These are phyloP conservation scores for Bombus consobrinus DNA, from an alignment of 1,140 invertebrate genomes.

Conservation along the genomic window DNA sequence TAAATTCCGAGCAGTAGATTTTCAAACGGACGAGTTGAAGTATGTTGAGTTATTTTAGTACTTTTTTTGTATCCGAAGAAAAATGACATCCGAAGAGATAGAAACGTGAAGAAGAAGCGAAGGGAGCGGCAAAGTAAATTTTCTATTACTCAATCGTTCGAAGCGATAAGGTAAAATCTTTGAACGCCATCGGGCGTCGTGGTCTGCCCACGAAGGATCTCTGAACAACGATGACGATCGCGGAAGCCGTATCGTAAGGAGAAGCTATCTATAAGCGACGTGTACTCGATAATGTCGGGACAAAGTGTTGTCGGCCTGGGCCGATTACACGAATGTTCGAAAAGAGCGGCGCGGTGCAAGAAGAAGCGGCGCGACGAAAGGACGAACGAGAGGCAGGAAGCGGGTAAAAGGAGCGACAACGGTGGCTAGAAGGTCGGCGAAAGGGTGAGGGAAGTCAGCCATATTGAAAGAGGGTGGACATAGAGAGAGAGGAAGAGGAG, in stretches of 20 bases:
- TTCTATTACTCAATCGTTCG: too few relatives aligned
- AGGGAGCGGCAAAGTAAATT: too few relatives aligned
- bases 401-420: constrained; percentile 13
- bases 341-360: constrained; percentile 55
- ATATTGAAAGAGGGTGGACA: constrained; percentile 78
- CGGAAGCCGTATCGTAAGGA: constrained; percentile 71
- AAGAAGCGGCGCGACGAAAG: constrained; percentile 19
- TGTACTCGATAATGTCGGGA: constrained; percentile 79
- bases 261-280: constrained; percentile 72
- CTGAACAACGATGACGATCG: constrained; percentile 23
- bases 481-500: constrained; percentile 40
- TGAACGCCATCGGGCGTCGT: neutral
- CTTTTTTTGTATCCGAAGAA: too few relatives aligned
- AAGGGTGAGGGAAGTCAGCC: constrained; percentile 74
- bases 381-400: constrained; percentile 36
- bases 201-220: neutral
- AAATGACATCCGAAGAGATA: too few relatives aligned
- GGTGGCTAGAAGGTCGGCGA: constrained; percentile 51
- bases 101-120: too few relatives aligned
- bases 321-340: constrained; percentile 70
- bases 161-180: neutral
- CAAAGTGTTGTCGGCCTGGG: constrained; percentile 73
- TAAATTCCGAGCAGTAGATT: neutral
- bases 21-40: neutral
- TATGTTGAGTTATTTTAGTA: too few relatives aligned